Percentiles rank a stretch among this genome's conserved stretches.
phyloP scores from a whole-genome alignment of 2,888 invertebrate species.

The Sepioteuthis lessoniana region DNA sequence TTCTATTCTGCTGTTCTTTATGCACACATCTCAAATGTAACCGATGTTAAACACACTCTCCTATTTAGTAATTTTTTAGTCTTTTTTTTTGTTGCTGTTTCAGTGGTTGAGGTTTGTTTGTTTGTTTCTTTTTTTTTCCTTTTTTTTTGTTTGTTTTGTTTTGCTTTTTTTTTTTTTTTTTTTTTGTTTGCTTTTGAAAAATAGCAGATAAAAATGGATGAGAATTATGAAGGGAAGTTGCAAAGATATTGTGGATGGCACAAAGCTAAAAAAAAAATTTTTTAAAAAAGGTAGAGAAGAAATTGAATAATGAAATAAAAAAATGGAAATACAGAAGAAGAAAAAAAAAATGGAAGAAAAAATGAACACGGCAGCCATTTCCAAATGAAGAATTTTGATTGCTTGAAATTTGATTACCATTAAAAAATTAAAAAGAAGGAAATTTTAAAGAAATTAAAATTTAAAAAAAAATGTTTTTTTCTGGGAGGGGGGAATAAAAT shows the following conservation, averaged over 20 bases:
- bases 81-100: background rate
- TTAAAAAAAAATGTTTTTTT: background rate
- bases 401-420: slow-evolving; percentile 23
- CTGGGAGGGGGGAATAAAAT: background rate
- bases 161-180: too few species aligned
- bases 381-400: slow-evolving; percentile 33
- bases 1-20: background rate
- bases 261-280: background rate
- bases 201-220: background rate
- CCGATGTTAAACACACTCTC: background rate
- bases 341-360: background rate
- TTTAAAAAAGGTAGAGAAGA: background rate
- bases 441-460: background rate
- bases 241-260: background rate
- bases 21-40: background rate
- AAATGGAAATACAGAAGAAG: background rate
- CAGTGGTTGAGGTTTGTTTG: too few species aligned
- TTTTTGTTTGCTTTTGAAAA: background rate
- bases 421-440: background rate
- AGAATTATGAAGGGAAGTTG: background rate
- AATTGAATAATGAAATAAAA: background rate
- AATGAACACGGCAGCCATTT: background rate
- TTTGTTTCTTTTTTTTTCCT: too few species aligned
- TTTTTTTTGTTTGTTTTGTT: too few species aligned
- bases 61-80: background rate